Percentiles rank a stretch among this genome's conserved stretches.
phyloP scores from a whole-genome alignment of 1,140 invertebrate species.

The Orius insidiosus region DNA sequence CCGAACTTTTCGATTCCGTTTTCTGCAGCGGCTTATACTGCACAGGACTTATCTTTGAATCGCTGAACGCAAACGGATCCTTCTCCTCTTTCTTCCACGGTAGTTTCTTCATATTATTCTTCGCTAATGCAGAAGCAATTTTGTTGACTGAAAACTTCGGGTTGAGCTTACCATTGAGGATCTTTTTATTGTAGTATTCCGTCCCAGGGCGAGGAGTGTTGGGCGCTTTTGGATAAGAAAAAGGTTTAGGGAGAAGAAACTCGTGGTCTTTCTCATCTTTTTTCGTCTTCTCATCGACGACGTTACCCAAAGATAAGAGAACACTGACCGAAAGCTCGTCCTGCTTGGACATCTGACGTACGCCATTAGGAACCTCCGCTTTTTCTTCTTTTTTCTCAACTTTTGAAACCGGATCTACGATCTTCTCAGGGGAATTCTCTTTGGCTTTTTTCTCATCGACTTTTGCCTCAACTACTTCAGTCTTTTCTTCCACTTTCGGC shows the following conservation, averaged over 20 bases:
- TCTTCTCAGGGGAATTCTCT: background rate
- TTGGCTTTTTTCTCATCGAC: too few species aligned
- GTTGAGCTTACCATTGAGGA: slow-evolving; percentile 4
- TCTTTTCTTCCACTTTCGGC: too few species aligned
- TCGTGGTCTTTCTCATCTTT: too few species aligned
- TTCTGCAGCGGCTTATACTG: too few species aligned
- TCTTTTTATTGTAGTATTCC: background rate
- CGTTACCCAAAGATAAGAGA: slow-evolving; percentile 15
- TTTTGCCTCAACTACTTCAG: too few species aligned
- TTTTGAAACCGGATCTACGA: background rate
- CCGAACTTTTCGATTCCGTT: too few species aligned
- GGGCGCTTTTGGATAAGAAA: background rate
- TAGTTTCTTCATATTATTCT: slow-evolving; percentile 1
- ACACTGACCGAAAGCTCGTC: slow-evolving; percentile 17
- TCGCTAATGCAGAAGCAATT: slow-evolving; percentile 12
- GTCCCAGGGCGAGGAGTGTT: background rate
- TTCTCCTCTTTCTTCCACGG: too few species aligned
- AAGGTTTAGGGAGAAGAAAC: background rate
- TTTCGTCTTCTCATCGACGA: background rate
- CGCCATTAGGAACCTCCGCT: background rate
- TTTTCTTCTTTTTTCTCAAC: background rate
- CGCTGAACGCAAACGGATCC: too few species aligned
- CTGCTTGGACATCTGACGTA: too few species aligned
- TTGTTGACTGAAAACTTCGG: slow-evolving; percentile 12
- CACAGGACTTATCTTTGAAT: too few species aligned